Evolutionary conservation across 2,888 invertebrate species (phyloP).

Genomic region (Halocaridina rubra): DNA sequence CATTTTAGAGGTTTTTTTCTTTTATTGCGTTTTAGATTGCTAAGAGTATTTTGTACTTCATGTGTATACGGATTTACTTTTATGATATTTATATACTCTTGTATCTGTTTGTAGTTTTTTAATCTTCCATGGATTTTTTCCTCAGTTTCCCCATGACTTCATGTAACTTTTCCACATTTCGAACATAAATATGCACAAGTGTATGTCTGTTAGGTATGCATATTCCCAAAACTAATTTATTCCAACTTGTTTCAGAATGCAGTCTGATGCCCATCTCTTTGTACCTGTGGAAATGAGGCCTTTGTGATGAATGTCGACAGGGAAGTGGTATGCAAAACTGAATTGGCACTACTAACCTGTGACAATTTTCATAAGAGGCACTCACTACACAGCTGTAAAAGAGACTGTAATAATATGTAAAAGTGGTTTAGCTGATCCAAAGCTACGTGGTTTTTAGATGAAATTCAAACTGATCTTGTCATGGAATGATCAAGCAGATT

Average conservation of each 20-base stretch:
- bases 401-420: slow-evolving; percentile 23
- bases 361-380: slow-evolving; percentile 10
- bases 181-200: slow-evolving; percentile 17
- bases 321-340: too few species aligned
- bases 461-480: not conserved
- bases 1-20: too few species aligned
- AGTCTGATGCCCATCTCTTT: slow-evolving; percentile 17
- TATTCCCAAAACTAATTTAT: not conserved
- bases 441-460: too few species aligned
- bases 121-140: not conserved
- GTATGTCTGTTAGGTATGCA: not conserved
- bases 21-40: not conserved
- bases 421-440: too few species aligned
- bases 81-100: not conserved
- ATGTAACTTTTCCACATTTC: not conserved
- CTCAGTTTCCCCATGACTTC: not conserved
- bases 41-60: not conserved
- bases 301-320: too few species aligned
- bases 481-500: not conserved
- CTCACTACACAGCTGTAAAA: slow-evolving; percentile 39
- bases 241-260: slow-evolving; percentile 27
- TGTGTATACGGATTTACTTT: not conserved
- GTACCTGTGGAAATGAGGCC: slow-evolving; percentile 47
- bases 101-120: not conserved
- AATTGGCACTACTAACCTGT: not conserved